Conservation (phyloP, 2,797 vertebrate genomes). For the Poeciliopsis turneri region DNA sequence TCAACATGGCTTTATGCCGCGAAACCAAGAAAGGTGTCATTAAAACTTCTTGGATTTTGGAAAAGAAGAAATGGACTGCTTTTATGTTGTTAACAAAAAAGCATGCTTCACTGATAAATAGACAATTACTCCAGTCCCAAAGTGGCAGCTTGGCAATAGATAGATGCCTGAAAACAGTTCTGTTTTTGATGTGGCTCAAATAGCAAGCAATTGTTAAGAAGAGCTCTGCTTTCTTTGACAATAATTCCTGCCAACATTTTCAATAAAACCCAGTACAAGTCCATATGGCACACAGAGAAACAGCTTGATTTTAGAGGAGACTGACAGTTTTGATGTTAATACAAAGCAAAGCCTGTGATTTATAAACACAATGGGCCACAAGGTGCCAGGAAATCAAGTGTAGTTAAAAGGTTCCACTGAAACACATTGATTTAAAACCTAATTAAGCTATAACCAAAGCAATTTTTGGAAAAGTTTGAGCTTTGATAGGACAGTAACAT, state of each 20-base stretch:
- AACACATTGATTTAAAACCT: constrained; percentile 38
- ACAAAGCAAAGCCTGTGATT: constrained; percentile 58
- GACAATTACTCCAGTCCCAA: constrained; percentile 25
- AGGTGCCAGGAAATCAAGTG: constrained; percentile 44
- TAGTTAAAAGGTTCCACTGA: constrained; percentile 31
- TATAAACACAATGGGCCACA: constrained; percentile 29
- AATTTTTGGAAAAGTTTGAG: constrained; percentile 27
- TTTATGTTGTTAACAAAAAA: constrained; percentile 53
- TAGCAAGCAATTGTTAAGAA: constrained; percentile 56
- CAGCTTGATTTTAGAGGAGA: constrained; percentile 46
- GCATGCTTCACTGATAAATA: constrained; percentile 24
- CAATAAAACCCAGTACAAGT: constrained; percentile 26
- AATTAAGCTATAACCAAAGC: constrained; percentile 40
- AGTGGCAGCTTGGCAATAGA: constrained; percentile 60
- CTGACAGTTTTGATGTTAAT: constrained; percentile 55
- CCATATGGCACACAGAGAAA: constrained; percentile 53
- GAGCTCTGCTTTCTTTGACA: constrained; percentile 41
- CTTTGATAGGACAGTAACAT: constrained; percentile 39
- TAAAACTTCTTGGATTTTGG: constrained; percentile 46
- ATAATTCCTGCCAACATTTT: constrained; percentile 50
- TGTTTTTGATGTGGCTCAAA: constrained; percentile 59
- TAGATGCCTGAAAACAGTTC: constrained; percentile 39
- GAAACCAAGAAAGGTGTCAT: constrained; percentile 50
- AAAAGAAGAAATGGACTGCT: constrained; percentile 31
- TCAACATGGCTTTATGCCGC: constrained; percentile 39